A percentile compares a stretch with the other conserved stretches of the same genome.
Evolutionary conservation across 2,113 vertebrate species (phyloP).

Genomic region (Eudorcas thomsonii): DNA sequence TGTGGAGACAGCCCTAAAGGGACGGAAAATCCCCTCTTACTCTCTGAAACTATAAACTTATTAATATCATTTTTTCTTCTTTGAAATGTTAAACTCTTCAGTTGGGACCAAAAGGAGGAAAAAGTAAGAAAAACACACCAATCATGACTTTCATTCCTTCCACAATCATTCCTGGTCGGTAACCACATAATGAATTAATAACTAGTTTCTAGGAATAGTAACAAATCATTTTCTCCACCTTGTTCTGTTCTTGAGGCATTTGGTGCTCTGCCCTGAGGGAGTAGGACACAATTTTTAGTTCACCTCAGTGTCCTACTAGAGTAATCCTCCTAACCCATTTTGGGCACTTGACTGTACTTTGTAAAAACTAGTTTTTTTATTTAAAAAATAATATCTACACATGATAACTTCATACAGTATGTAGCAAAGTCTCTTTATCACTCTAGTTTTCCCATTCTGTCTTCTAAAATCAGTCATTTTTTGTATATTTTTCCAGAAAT

Average conservation of each 20-base stretch:
- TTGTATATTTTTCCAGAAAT: neutral
- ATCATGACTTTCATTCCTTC: neutral
- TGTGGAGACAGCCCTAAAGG: constrained; percentile 88
- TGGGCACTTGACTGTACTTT: neutral
- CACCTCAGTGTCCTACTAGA: neutral
- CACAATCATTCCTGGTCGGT: neutral
- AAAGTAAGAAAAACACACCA: neutral
- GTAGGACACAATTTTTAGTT: neutral
- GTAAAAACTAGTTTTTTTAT: constrained; percentile 16
- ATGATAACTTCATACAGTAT: neutral
- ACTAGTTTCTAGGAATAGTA: neutral
- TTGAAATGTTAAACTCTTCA: neutral
- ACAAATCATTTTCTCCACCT: neutral
- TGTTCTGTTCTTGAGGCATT: neutral
- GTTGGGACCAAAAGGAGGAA: neutral
- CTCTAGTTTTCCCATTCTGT: neutral
- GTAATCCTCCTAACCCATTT: neutral
- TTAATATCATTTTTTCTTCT: neutral
- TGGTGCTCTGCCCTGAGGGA: neutral
- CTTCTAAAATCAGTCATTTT: neutral
- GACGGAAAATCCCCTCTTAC: neutral
- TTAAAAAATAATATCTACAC: neutral
- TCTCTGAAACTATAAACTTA: neutral
- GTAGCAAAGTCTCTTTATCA: neutral
- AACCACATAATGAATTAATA: neutral